These are phyloP conservation scores for Lepus americanus DNA, from an alignment of 2,113 vertebrate species.

Conservation along the genomic window DNA sequence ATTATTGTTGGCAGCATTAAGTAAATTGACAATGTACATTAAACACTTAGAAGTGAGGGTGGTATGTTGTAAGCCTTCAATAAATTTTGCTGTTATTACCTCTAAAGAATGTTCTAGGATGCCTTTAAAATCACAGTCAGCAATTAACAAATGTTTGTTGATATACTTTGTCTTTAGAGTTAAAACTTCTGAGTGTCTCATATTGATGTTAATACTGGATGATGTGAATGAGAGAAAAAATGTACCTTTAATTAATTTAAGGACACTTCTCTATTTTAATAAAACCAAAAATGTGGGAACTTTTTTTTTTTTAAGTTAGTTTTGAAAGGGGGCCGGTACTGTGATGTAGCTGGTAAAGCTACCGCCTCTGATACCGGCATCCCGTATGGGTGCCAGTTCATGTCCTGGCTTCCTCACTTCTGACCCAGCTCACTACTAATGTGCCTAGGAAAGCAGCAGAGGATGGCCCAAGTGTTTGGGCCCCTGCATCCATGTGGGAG, in stretches of 20 bases:
- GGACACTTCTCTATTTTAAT: not conserved
- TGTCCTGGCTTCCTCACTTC: too few relatives aligned
- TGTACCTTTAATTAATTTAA: not conserved
- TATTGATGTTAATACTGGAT: not conserved
- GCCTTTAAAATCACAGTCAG: not conserved
- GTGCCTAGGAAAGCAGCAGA: too few relatives aligned
- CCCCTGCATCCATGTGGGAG: too few relatives aligned
- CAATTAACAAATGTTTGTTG: not conserved
- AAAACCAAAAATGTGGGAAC: not conserved
- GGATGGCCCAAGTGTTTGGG: too few relatives aligned
- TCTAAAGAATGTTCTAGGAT: not conserved
- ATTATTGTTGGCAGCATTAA: not conserved
- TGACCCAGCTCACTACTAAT: too few relatives aligned
- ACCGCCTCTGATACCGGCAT: too few relatives aligned
- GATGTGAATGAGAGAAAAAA: not conserved
- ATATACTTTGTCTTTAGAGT: conserved; percentile 12
- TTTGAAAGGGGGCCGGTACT: too few relatives aligned
- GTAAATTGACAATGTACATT: not conserved
- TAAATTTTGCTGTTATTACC: not conserved
- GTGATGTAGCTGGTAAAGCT: too few relatives aligned
- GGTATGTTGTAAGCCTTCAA: not conserved
- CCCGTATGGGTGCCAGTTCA: too few relatives aligned
- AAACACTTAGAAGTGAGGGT: not conserved
- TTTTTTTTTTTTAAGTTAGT: not conserved
- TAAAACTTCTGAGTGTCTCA: not conserved